A percentile compares a stretch with the other conserved stretches of the same genome.
Evolutionary conservation across 1,140 invertebrate genomes (phyloP).

Genomic region (Cydia pomonella): DNA sequence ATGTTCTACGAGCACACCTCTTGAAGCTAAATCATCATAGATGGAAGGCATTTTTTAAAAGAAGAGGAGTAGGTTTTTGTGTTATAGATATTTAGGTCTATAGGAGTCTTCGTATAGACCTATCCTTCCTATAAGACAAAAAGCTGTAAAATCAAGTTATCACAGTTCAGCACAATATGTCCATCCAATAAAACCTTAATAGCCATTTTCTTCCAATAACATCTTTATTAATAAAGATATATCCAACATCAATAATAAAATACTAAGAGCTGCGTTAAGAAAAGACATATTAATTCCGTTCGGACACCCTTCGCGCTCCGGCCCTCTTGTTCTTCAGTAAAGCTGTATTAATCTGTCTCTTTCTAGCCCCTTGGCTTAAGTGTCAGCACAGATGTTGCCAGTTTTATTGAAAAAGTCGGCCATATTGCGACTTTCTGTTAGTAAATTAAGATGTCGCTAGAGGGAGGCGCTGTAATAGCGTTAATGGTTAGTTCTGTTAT

Average conservation of each 20-base stretch:
- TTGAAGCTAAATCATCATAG: too few species aligned
- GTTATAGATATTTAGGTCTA: too few species aligned
- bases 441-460: slow-evolving; percentile 70
- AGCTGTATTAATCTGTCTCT: slow-evolving; percentile 41
- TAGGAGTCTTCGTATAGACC: too few species aligned
- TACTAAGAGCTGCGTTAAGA: slow-evolving; percentile 55
- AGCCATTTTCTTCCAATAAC: slow-evolving; percentile 9
- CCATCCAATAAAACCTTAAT: slow-evolving; percentile 10
- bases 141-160: slow-evolving; percentile 3
- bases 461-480: background rate
- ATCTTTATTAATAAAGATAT: slow-evolving; percentile 60
- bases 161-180: background rate
- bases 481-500: slow-evolving; percentile 13
- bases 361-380: slow-evolving; percentile 67
- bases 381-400: slow-evolving; percentile 70
- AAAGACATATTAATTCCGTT: slow-evolving; percentile 73
- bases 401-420: slow-evolving; percentile 75
- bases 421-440: slow-evolving; percentile 66
- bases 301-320: slow-evolving; percentile 42
- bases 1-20: too few species aligned
- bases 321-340: slow-evolving; percentile 44
- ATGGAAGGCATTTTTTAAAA: too few species aligned
- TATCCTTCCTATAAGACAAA: too few species aligned
- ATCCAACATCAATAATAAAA: slow-evolving; percentile 68
- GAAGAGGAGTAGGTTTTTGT: too few species aligned